Conservation (phyloP, 2,797 vertebrate species). For the Antrozous pallidus region DNA sequence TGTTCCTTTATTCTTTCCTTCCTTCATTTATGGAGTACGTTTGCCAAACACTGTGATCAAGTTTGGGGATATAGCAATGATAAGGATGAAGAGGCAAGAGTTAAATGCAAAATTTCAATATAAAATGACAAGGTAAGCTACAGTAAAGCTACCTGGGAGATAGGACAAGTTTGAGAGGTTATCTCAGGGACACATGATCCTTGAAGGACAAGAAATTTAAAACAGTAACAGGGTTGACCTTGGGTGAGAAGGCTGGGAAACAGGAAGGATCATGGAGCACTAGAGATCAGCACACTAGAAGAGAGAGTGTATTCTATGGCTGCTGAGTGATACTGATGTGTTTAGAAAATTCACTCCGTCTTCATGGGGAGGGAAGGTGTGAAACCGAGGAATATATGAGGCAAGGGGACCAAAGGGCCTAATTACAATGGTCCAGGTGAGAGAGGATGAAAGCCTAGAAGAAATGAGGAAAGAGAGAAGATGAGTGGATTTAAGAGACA, state of each 20-base stretch:
- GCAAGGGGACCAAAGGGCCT: neutral
- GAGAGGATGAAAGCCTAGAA: neutral
- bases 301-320: neutral
- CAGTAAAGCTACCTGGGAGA: neutral
- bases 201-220: neutral
- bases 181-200: neutral
- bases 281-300: neutral
- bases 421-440: neutral
- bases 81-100: neutral
- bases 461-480: neutral
- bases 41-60: neutral
- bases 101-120: neutral
- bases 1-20: conserved; percentile 7
- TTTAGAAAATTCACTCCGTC: neutral
- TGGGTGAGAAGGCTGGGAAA: neutral
- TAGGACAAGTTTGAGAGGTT: neutral
- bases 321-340: neutral
- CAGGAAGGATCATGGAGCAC: neutral
- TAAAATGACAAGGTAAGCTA: neutral
- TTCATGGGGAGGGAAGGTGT: neutral
- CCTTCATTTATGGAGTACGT: conserved; percentile 25
- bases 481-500: neutral
- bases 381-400: neutral
- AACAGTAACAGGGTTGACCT: neutral
- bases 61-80: neutral